Evolutionary conservation across 2,113 vertebrate species (phyloP), one percentile per base, ranked within the genome.

Genomic region (Meleagris gallopavo): DNA sequence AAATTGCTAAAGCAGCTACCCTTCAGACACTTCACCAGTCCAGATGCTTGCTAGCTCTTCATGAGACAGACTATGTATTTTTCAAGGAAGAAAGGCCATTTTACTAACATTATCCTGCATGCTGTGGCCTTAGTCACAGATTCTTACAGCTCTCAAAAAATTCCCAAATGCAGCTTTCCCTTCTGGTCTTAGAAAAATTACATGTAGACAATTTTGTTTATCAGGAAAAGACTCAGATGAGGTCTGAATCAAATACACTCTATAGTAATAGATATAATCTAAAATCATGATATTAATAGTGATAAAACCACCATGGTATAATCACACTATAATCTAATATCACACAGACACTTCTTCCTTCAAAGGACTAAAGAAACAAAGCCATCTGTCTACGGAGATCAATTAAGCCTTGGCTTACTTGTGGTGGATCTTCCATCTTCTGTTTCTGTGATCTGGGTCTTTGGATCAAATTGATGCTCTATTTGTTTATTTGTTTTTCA

Each of bases 81-180:
- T 54, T 78, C 52, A 62, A 79, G 15, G 11, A 36, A 61, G 6
- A 70, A 70, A 45, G 2, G 0, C 43, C 12, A 5, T 1, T 83
- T 50, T 86, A 61, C n/a, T 46, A 8, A 27, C 18, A 20, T 54
- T 13, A 5, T 36, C 6, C 43, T 13, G 0, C 7, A 1, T 13
- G 38, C 16, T 6, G 3, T 9, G 82, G 10, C 7, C 61, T 90
- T 86, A 38, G 11, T 5, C 3, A 34, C 13, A 21, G 4, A 25
- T 88, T 91, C 30, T 54, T 50, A 62, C 4, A 50, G 16, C 9
- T 79, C 57, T 62, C 0, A 8, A 9, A n/a, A 72, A 55, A 21
- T 75, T 92, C 25, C 12, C 11, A 13, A 58, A 38, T 66, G 4
- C 5, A 13, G 2, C 25, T 70, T 64, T 79, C 61, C 6, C 11